phyloP scores from a whole-genome alignment of 1,140 invertebrate species.

The Drosophila novamexicana region DNA sequence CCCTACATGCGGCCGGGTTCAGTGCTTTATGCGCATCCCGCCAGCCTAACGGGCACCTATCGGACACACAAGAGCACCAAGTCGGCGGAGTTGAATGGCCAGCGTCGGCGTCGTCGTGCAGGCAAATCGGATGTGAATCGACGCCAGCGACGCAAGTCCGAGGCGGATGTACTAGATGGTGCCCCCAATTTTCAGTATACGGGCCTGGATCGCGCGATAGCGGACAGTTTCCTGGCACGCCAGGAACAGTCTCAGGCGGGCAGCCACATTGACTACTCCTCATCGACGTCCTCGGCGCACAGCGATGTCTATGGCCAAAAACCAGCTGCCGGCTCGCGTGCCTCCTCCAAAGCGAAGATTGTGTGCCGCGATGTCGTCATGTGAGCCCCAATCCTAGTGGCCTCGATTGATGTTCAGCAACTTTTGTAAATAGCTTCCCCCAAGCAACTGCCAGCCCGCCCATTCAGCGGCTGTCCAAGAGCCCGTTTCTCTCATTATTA shows the following conservation, averaged over 20 bases:
- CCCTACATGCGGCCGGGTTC: slow-evolving; percentile 69
- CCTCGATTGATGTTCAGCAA: neutral
- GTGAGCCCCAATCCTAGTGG: slow-evolving; percentile 15
- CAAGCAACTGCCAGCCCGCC: neutral
- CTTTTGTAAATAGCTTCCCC: slow-evolving; percentile 51
- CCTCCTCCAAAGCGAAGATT: slow-evolving; percentile 76
- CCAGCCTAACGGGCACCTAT: slow-evolving; percentile 64
- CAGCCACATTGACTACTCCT: slow-evolving; percentile 79
- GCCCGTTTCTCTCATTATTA: slow-evolving; percentile 4
- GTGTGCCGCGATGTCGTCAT: slow-evolving; percentile 73
- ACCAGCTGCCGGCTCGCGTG: slow-evolving; percentile 31
- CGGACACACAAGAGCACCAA: slow-evolving; percentile 78
- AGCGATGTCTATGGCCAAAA: slow-evolving; percentile 52
- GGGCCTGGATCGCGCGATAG: slow-evolving; percentile 76
- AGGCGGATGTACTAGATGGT: slow-evolving; percentile 75
- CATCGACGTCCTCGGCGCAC: slow-evolving; percentile 64
- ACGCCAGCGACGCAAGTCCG: slow-evolving; percentile 78
- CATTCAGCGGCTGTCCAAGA: neutral
- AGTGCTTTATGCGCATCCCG: slow-evolving; percentile 64
- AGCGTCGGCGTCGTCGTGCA: slow-evolving; percentile 61
- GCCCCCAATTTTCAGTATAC: slow-evolving; percentile 74
- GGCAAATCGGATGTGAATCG: slow-evolving; percentile 72
- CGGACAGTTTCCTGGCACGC: slow-evolving; percentile 76
- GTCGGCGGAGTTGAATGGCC: slow-evolving; percentile 67
- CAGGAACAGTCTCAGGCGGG: slow-evolving; percentile 77